Evolutionary conservation across 2,113 vertebrate genomes (phyloP), one percentile per base, ranked within the genome.

Genomic region (Lasiurus cinereus): DNA sequence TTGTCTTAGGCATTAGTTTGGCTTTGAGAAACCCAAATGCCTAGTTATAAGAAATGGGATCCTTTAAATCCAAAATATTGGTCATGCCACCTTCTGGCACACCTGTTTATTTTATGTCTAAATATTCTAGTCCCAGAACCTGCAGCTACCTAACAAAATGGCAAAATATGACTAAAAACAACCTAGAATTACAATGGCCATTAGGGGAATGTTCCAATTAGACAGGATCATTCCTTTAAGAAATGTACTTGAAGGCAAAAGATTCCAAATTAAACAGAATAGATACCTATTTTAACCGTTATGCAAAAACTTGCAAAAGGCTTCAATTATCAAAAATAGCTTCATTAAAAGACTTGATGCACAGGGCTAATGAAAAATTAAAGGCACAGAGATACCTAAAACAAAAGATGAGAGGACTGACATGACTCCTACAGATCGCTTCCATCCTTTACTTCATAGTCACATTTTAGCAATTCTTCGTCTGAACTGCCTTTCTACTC

Each of bases 41-140:
- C 62, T 77, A 33, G 14, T 52, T 78, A 92, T 43, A 27, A 48
- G 31, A 85, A 86, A 85, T 48, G 50, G 22, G 31, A 78, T 36
- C 22, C 8, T 69, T 86, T 78, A 92, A 69, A 86, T 78, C 83
- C 48, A 29, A 78, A 66, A 48, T 85, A 52, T 59, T 78, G 83
- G 43, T 48, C 29, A 76, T 4, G 18, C 48, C 39, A 48, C 72
- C 62, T 76, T 77, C 48, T 19, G 62, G 70, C 59, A 85, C 36
- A 92, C 59, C 74, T 78, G 46, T 33, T 78, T 52, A 67, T 89
- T 79, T 59, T 82, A 82, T 29, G 54, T 43, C 33, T 43, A 29
- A 62, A 62, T 62, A 82, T 5, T 29, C 18, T 5, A 59, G 36
- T 19, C 36, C 54, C 54, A 82, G 78, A 82, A 62, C 33, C 36